Conservation (phyloP, 2,888 invertebrate genomes). For the Coronaproctus castanopsis region DNA sequence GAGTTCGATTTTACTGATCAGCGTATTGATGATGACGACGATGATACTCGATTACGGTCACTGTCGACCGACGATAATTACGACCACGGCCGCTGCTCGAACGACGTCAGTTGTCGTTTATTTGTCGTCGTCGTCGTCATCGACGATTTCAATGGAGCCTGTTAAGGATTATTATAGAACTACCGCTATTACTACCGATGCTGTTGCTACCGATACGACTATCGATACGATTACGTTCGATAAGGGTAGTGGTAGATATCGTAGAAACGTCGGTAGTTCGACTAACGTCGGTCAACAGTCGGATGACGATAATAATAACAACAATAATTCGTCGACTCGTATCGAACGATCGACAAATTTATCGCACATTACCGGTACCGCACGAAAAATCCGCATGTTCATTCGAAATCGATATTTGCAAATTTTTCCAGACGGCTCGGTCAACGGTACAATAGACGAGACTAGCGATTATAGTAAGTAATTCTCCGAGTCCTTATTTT, state of each 20-base stretch:
- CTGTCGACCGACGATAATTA: no score
- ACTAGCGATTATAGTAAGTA: slow-evolving; percentile 67
- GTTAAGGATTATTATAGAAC: no score
- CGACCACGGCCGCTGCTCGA: no score
- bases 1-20: slow-evolving; percentile 12
- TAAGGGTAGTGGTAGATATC: no score
- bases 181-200: slow-evolving; percentile 6
- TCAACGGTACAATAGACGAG: slow-evolving; percentile 62
- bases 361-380: slow-evolving; percentile 57
- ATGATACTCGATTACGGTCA: slow-evolving; percentile 9
- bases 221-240: no score
- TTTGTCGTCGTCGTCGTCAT: no score
- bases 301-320: slow-evolving; percentile 1
- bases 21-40: slow-evolving; percentile 10
- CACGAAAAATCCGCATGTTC: slow-evolving; percentile 62
- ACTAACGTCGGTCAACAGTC: no score
- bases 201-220: slow-evolving; percentile 6
- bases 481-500: background rate
- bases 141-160: no score
- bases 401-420: slow-evolving; percentile 66
- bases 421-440: slow-evolving; percentile 61
- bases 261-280: no score
- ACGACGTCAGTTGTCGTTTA: no score
- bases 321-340: slow-evolving; percentile 6
- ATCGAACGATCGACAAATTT: slow-evolving; percentile 26